phyloP scores from a whole-genome alignment of 2,888 invertebrate genomes.

The Unio delphinus region DNA sequence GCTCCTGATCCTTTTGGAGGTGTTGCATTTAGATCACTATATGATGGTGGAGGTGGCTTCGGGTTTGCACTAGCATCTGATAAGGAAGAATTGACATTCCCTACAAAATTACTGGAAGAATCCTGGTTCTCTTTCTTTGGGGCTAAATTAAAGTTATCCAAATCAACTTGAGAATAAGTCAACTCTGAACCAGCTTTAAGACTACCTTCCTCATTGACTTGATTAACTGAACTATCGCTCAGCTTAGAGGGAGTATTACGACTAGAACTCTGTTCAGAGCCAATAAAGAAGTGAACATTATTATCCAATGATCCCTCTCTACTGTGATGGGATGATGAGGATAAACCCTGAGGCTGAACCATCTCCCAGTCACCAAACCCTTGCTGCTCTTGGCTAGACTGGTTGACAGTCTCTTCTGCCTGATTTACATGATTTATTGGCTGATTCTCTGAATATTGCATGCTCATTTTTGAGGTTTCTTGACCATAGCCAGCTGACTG shows the following conservation, averaged over 20 bases:
- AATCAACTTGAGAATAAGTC: too few species aligned
- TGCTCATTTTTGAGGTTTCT: conserved; percentile 4
- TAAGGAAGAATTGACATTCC: conserved; percentile 4
- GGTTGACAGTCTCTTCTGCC: conserved; percentile 1
- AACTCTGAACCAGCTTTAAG: too few species aligned
- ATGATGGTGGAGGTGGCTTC: conserved; percentile 18
- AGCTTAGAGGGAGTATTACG: conserved; percentile 26
- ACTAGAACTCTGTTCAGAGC: conserved; percentile 41
- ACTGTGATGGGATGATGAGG: conserved; percentile 23
- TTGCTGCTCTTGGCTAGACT: conserved; percentile 17
- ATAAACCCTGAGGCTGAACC: conserved; percentile 29
- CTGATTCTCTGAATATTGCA: conserved; percentile 2
- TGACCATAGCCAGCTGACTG: too few species aligned
- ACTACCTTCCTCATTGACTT: too few species aligned
- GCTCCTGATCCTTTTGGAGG: conserved; percentile 13
- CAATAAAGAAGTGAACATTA: conserved; percentile 52
- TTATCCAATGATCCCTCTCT: conserved; percentile 41
- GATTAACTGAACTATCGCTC: too few species aligned
- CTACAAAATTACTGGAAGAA: too few species aligned
- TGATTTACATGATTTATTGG: background rate
- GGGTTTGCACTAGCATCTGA: conserved; percentile 5
- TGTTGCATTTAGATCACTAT: background rate
- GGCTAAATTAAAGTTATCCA: too few species aligned
- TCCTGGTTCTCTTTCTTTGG: too few species aligned
- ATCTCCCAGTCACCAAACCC: conserved; percentile 57